These are phyloP conservation scores for Aricia agestis DNA, from an alignment of 1,140 invertebrate genomes.

Conservation along the genomic window DNA sequence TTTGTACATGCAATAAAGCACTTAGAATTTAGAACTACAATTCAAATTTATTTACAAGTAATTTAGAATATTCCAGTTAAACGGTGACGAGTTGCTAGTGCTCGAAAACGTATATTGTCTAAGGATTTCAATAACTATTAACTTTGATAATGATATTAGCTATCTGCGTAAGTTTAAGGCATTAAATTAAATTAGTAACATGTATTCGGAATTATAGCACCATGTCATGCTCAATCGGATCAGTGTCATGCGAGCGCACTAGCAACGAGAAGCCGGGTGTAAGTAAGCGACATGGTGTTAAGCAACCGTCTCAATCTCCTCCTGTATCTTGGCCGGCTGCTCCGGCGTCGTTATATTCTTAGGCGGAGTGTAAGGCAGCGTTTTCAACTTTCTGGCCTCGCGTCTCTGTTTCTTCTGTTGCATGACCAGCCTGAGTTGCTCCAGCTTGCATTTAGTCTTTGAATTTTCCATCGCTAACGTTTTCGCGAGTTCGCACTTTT, in stretches of 20 bases:
- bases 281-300: constrained; percentile 38
- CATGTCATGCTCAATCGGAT: background rate
- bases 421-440: constrained; percentile 90
- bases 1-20: constrained; percentile 69
- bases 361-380: constrained; percentile 80
- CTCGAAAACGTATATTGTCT: constrained; percentile 13
- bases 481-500: constrained; percentile 67
- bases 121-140: constrained; percentile 16
- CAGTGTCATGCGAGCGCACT: background rate
- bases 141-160: constrained; percentile 17
- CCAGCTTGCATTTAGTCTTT: constrained; percentile 90
- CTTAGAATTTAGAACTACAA: constrained; percentile 54
- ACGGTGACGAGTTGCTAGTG: constrained; percentile 27
- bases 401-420: constrained; percentile 89
- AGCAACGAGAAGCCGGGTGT: constrained; percentile 21
- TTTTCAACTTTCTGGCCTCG: constrained; percentile 85
- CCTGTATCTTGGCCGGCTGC: constrained; percentile 45
- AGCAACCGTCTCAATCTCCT: constrained; percentile 70
- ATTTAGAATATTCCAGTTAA: constrained; percentile 55
- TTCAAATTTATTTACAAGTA: constrained; percentile 55
- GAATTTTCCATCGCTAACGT: constrained; percentile 82
- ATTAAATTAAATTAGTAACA: constrained; percentile 3
- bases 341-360: constrained; percentile 43
- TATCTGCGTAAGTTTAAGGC: background rate
- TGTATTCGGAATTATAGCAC: constrained; percentile 16